Evolutionary conservation across 2,113 vertebrate genomes (phyloP).

Genomic region (Callithrix jacchus): DNA sequence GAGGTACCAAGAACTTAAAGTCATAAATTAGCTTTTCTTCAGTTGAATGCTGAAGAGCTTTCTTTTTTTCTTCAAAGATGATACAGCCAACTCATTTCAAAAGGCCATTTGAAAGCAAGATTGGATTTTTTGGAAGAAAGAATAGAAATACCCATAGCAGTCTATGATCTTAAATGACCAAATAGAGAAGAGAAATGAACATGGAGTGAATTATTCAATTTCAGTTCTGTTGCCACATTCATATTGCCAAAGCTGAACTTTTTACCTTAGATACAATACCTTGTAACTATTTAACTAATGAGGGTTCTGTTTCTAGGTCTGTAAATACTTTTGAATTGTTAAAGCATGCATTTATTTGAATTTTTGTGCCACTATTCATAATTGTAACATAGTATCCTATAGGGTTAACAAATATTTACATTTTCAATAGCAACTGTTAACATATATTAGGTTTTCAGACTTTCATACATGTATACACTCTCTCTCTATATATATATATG

Average conservation of each 20-base stretch:
- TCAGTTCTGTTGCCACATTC: slow-evolving; percentile 4
- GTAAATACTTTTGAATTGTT: not conserved
- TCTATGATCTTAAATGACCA: slow-evolving; percentile 60
- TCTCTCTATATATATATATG: too few relatives aligned
- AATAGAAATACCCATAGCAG: slow-evolving; percentile 29
- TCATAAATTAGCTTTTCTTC: slow-evolving; percentile 25
- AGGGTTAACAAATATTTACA: not conserved
- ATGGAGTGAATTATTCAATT: slow-evolving; percentile 41
- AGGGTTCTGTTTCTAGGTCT: not conserved
- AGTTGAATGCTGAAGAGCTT: not conserved
- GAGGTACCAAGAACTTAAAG: not conserved
- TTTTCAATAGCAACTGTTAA: not conserved
- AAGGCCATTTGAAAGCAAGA: not conserved
- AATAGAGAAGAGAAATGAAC: not conserved
- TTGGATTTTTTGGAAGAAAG: slow-evolving; percentile 41
- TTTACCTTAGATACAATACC: not conserved
- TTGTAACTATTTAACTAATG: not conserved
- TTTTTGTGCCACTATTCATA: not conserved
- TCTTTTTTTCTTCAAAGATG: slow-evolving; percentile 50
- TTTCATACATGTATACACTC: not conserved
- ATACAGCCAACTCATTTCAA: slow-evolving; percentile 56
- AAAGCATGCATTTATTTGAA: not conserved
- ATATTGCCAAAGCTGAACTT: not conserved
- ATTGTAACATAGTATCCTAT: not conserved
- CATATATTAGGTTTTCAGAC: not conserved